These are phyloP conservation scores for Thera obeliscata DNA, from an alignment of 2,888 invertebrate species.

Conservation along the genomic window DNA sequence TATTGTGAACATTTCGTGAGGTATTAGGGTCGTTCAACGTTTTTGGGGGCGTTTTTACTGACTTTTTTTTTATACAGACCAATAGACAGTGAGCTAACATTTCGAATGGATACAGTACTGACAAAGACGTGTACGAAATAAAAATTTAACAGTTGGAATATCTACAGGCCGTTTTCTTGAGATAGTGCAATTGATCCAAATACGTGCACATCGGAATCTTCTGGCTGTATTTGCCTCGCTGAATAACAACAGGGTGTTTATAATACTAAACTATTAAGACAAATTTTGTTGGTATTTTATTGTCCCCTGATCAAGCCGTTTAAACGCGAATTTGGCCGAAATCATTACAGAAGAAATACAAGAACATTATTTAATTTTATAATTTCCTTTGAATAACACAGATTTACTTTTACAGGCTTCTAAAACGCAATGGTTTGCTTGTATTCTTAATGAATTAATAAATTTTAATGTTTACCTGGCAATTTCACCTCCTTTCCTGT, in stretches of 20 bases:
- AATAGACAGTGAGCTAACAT: neutral
- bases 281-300: no score
- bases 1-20: constrained; percentile 10
- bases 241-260: no score
- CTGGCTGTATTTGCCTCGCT: no score
- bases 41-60: neutral
- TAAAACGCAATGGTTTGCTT: constrained; percentile 22
- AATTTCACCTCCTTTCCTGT: constrained; percentile 28
- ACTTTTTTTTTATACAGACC: neutral
- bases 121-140: no score
- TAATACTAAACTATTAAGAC: no score
- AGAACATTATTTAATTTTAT: neutral
- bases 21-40: neutral
- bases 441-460: constrained; percentile 25
- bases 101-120: no score
- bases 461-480: constrained; percentile 25
- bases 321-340: neutral
- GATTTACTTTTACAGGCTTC: constrained; percentile 28
- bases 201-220: no score
- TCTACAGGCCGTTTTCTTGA: no score
- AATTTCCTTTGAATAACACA: constrained; percentile 32
- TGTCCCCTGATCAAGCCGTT: no score
- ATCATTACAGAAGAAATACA: no score
- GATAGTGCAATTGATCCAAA: no score
- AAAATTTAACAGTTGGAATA: no score